Evolutionary conservation across 64 coral and sea anemone species (phyloP), one percentile per base, ranked within the genome.

Genomic region (Trachythela sp.): DNA sequence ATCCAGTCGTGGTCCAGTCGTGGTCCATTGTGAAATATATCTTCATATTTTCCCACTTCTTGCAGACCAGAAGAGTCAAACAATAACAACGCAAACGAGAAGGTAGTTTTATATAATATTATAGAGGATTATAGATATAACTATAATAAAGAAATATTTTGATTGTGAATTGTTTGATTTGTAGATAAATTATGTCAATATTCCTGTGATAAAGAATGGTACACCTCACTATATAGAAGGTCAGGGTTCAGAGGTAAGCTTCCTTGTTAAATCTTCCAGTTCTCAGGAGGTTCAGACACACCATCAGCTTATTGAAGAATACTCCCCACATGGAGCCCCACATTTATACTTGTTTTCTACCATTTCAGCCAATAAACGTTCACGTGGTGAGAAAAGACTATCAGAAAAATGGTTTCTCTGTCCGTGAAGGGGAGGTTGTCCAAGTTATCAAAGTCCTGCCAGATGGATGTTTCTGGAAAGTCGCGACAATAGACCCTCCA

Each of bases 341-440:
- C 11, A 4, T 45, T 45, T 45, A 45, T 11, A 4, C 42, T 6
- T 45, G 11, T 45, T 45, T 45, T 45, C 42, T 6, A 4, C 42
- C 4, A 64, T 64, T 24, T 64, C 24, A 80, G 75, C 9, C 75
- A 14, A 80, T 80, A 30, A 80, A 39, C 30, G 75, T 80, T 39
- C 17, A 80, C 30, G 37, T 80, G 15, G 0, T 80, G 37, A 35
- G 75, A 35, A 80, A 80, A 35, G 15, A 80, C 30, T 80, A 80
- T 39, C 32, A 80, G 37, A 20, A 20, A 35, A 35, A 80, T 29
- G 75, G 90, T 24, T 77, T 91, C 5, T 77, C 14, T 29, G 14
- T 91, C 9, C 90, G 90, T 39, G 86, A 91, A 86, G 90, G 90
- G 7, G 90, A 91, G 14, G 42, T 86, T 14, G 90, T 64, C 13